Conservation (phyloP, 1,140 invertebrate species). For the Leptinotarsa lineolata region DNA sequence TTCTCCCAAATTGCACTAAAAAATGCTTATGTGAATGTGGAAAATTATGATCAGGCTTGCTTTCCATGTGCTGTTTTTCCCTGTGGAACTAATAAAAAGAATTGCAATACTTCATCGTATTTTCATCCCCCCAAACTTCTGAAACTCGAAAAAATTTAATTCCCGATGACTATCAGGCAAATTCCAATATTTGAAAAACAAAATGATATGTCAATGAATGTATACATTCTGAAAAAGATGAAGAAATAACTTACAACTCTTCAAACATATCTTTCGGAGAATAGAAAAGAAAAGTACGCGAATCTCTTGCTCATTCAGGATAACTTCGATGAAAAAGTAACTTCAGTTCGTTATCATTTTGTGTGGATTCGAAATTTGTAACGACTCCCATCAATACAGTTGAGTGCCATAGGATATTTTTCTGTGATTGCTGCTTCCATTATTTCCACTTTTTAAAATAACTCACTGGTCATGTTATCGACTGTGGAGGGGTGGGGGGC, state of each 20-base stretch:
- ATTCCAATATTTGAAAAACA: conserved; percentile 41
- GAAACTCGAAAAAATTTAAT: neutral
- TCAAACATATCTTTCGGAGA: conserved; percentile 13
- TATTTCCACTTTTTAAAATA: conserved; percentile 39
- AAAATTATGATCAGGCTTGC: too few species aligned
- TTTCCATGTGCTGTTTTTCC: too few species aligned
- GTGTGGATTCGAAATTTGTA: conserved; percentile 48
- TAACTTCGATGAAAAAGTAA: neutral
- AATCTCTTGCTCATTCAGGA: conserved; percentile 43
- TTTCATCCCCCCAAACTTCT: neutral
- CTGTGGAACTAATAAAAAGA: too few species aligned
- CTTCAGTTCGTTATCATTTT: conserved; percentile 39
- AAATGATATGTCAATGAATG: conserved; percentile 12
- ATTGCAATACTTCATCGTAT: neutral
- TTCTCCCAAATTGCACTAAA: too few species aligned
- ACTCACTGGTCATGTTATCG: conserved; percentile 34
- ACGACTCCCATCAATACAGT: conserved; percentile 43
- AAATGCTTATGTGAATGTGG: too few species aligned
- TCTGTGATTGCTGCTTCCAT: conserved; percentile 48
- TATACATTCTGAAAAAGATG: conserved; percentile 23
- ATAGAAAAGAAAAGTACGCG: conserved; percentile 40
- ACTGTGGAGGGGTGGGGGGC: conserved; percentile 23
- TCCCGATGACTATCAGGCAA: conserved; percentile 25
- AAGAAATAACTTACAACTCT: neutral
- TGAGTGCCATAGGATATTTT: conserved; percentile 36